A percentile compares a stretch with the other conserved stretches of the same genome.
These are phyloP conservation scores for Polylopha cassiicola DNA, from an alignment of 2,888 invertebrate species.

Conservation along the genomic window DNA sequence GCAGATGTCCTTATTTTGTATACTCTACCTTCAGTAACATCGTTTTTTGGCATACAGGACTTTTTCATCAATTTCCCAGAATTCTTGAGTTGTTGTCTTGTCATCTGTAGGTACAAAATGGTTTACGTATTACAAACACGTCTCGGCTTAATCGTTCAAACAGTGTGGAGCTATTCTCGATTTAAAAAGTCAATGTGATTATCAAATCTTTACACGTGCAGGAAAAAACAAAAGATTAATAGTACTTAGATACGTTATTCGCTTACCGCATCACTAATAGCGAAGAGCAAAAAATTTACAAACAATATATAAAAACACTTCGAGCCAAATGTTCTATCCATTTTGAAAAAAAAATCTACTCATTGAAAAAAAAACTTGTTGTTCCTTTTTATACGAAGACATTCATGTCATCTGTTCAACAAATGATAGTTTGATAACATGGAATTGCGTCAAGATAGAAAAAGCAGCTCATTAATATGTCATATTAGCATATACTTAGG, in stretches of 20 bases:
- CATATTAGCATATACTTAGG: conserved; percentile 26
- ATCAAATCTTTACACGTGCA: too few species aligned
- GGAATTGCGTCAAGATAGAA: conserved; percentile 18
- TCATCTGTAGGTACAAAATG: conserved; percentile 46
- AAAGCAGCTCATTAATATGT: conserved; percentile 36
- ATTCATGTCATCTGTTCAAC: conserved; percentile 31
- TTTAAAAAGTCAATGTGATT: too few species aligned
- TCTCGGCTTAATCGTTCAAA: too few species aligned
- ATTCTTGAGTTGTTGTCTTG: conserved; percentile 79
- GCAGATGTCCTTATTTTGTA: neutral
- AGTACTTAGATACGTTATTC: conserved; percentile 10
- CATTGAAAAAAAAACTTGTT: conserved; percentile 24
- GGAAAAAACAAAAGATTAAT: conserved; percentile 16
- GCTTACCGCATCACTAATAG: conserved; percentile 38
- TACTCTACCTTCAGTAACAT: conserved; percentile 73
- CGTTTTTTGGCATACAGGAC: conserved; percentile 79
- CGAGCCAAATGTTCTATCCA: conserved; percentile 29
- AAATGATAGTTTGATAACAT: conserved; percentile 45
- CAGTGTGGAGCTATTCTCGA: too few species aligned
- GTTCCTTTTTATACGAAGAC: conserved; percentile 36
- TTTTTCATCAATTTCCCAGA: conserved; percentile 80
- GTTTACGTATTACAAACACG: too few species aligned
- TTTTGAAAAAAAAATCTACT: conserved; percentile 26
- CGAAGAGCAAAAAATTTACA: conserved; percentile 27
- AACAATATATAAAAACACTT: conserved; percentile 21